Conservation (phyloP, 2,113 vertebrate genomes). For the Apistogramma diplotaenia region DNA sequence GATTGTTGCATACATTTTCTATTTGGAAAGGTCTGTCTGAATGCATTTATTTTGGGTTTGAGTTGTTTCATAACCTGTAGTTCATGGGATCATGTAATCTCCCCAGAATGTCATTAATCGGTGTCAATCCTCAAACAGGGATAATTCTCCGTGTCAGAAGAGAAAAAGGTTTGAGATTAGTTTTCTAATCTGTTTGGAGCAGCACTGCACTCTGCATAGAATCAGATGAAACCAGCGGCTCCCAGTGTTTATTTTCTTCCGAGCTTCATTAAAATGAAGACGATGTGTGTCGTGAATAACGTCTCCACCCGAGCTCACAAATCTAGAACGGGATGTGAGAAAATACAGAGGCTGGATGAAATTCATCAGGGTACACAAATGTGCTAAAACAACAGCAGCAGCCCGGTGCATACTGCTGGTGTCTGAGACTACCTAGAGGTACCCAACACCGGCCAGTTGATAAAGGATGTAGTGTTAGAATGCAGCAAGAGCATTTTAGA, state of each 20-base stretch:
- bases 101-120: slow-evolving; percentile 55
- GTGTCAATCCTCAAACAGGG: slow-evolving; percentile 48
- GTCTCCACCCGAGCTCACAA: slow-evolving; percentile 14
- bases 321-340: slow-evolving; percentile 35
- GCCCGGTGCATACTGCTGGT: not conserved
- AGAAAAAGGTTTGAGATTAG: slow-evolving; percentile 57
- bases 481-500: slow-evolving; percentile 66
- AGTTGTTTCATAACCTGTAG: slow-evolving; percentile 41
- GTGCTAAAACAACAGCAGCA: slow-evolving; percentile 39
- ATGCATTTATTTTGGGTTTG: slow-evolving; percentile 30
- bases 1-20: slow-evolving; percentile 23
- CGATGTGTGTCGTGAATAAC: slow-evolving; percentile 24
- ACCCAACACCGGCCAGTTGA: slow-evolving; percentile 38
- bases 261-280: slow-evolving; percentile 42
- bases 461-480: slow-evolving; percentile 63
- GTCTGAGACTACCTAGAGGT: slow-evolving; percentile 25
- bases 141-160: slow-evolving; percentile 54
- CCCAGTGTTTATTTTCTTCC: slow-evolving; percentile 18
- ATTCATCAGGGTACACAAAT: slow-evolving; percentile 22
- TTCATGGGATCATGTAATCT: slow-evolving; percentile 53
- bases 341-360: slow-evolving; percentile 18
- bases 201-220: slow-evolving; percentile 13
- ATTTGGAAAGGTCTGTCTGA: slow-evolving; percentile 13
- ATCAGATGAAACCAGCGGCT: slow-evolving; percentile 41
- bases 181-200: slow-evolving; percentile 61